Conservation (phyloP, 2,888 invertebrate genomes). For the Drosophila niveifrons region DNA sequence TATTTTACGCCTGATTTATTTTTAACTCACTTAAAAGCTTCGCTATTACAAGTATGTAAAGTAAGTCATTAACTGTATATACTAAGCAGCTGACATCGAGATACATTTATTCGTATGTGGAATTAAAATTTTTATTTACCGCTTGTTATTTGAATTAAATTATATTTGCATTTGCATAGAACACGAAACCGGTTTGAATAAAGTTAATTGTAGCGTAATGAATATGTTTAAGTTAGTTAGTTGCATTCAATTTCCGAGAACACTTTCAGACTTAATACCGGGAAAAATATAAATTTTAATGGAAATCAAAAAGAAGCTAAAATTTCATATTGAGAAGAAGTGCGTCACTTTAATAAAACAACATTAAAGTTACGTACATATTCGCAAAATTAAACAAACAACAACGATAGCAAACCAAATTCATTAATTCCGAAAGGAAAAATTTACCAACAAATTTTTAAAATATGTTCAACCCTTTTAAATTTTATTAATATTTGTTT, state of each 20-base stretch:
- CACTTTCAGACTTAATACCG: neutral
- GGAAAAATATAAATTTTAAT: too few species aligned
- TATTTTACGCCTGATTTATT: neutral
- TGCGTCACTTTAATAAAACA: too few species aligned
- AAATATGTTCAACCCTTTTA: too few species aligned
- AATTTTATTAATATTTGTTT: too few species aligned
- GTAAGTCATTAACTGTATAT: slow-evolving; percentile 4
- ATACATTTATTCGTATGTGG: neutral
- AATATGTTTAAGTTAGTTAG: neutral
- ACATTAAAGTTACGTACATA: too few species aligned
- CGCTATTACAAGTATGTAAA: neutral
- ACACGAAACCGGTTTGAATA: neutral
- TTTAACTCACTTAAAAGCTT: neutral
- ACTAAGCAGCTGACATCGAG: neutral
- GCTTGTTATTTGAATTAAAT: neutral
- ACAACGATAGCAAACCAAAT: too few species aligned
- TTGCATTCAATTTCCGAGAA: neutral
- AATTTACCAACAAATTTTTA: too few species aligned
- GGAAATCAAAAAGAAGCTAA: too few species aligned
- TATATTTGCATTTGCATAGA: neutral
- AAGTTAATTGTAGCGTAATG: neutral
- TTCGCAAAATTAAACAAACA: too few species aligned
- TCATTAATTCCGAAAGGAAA: too few species aligned
- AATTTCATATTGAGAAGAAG: too few species aligned
- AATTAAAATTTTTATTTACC: neutral